Base-by-base conservation (phyloP, 2,888 invertebrate species). In the Glaucopsyche alexis region DNA sequence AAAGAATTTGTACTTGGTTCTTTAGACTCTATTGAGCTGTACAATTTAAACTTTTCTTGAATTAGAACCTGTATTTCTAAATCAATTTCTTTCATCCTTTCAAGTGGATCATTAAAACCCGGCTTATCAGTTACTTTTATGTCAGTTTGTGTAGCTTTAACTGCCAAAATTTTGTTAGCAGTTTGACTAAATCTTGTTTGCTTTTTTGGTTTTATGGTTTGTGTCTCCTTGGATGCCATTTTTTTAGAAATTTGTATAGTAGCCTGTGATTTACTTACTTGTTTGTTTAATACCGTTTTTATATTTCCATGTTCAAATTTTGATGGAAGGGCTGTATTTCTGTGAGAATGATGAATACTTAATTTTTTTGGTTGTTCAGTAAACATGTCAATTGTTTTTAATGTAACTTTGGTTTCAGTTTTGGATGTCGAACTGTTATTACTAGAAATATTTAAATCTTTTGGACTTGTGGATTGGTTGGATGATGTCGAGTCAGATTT, bases 21-120 rank as follows among this genome's bases (percentile, higher is more conserved):
- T 76, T 85, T 91, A 70, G 83, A 86, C 78, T 93, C 92, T 74
- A 94, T 79, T 75, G 93, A 90, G 78, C 89, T 91, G 77, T 94
- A 94, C 9, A 95, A 80, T 78, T 92, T 90, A 80, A 94, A 93
- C 79, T 94, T 95, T 80, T 94, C 94, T 80, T 93, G 92, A 77
- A 94, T 83, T 69, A 95, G 82, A 55, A 88, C 88, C 78, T 94
- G 94, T 78, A 95, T 94, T 80, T 94, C 94, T 75, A 94, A 81
- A 79, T 95, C 95, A 74, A 95, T 95, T 80, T 94, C 93, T 77
- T 94, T 93, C 94, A 95, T 94, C 81, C 94, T 90, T 72, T 93
- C 91, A 79, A 94, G 87, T 9, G 93, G 83, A 72, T 89, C 79
- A 75, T 80, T 83, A 0, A 77, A 52, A 70, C 74, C 78, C 40